Conservation (phyloP, 2,888 invertebrate species). For the Notocelia uddmanniana region DNA sequence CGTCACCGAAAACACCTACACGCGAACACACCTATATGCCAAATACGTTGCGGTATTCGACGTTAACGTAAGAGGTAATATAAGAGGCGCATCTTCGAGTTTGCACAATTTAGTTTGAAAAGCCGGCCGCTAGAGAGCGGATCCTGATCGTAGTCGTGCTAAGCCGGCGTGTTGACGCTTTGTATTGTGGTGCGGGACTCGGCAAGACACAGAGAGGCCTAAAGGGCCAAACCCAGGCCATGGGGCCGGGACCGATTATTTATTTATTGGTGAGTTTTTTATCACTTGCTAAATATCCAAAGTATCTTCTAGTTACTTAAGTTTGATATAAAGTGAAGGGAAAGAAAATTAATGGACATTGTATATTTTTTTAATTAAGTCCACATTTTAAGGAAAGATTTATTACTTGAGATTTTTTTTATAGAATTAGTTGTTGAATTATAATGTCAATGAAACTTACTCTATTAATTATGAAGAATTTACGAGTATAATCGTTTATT, state of each 20-base stretch:
- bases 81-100: constrained; percentile 85
- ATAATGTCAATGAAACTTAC: too few relatives aligned
- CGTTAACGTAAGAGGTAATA: constrained; percentile 84
- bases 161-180: constrained; percentile 62
- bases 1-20: constrained; percentile 74
- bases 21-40: constrained; percentile 70
- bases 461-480: too few relatives aligned
- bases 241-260: constrained; percentile 76
- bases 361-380: constrained; percentile 2
- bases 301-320: not conserved
- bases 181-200: constrained; percentile 56
- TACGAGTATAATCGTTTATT: not conserved
- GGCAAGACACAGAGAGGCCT: constrained; percentile 57
- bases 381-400: not conserved
- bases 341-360: not conserved
- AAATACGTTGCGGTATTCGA: constrained; percentile 83
- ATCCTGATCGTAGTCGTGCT: constrained; percentile 74
- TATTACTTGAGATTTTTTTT: not conserved
- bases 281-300: not conserved
- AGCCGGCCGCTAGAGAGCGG: constrained; percentile 78
- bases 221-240: constrained; percentile 75
- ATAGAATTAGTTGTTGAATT: too few relatives aligned
- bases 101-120: constrained; percentile 84
- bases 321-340: not conserved
- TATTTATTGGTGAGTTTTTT: constrained; percentile 75